Evolutionary conservation across 2,888 invertebrate species (phyloP).

Genomic region (Agelastica alni): DNA sequence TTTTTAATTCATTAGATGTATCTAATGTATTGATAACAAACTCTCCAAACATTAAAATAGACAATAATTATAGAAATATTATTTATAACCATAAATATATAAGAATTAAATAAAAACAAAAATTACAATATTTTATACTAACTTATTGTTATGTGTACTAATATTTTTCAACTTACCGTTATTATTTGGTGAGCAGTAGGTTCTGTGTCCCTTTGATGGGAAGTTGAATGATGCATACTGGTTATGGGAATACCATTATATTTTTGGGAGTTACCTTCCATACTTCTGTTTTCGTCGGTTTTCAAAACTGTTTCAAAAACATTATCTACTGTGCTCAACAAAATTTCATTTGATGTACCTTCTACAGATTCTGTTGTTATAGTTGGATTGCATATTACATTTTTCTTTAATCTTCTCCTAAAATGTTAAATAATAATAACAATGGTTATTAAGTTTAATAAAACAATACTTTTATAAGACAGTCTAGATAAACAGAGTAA

Average conservation of each 20-base stretch:
- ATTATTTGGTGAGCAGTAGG: constrained; percentile 23
- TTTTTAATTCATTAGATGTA: no score
- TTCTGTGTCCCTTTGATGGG: constrained; percentile 60
- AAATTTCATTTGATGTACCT: constrained; percentile 55
- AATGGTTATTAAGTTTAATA: no score
- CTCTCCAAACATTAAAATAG: no score
- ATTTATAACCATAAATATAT: no score
- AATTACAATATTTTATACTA: no score
- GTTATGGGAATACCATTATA: constrained; percentile 35
- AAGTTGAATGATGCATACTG: constrained; percentile 56
- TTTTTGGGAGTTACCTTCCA: constrained; percentile 36
- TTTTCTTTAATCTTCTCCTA: constrained; percentile 67
- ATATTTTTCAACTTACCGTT: constrained; percentile 27
- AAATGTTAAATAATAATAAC: no score
- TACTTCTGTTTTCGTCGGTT: constrained; percentile 50
- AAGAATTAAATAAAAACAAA: no score
- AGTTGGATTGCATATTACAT: constrained; percentile 52
- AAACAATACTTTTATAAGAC: no score
- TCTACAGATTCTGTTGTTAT: constrained; percentile 61
- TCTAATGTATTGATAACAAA: no score
- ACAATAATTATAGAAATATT: no score
- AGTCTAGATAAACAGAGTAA: no score
- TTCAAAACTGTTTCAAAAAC: constrained; percentile 48
- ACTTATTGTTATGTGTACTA: no score
- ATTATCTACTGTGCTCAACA: constrained; percentile 55